Conservation (phyloP, 2,113 vertebrate species). For the Podocnemis expansa region DNA sequence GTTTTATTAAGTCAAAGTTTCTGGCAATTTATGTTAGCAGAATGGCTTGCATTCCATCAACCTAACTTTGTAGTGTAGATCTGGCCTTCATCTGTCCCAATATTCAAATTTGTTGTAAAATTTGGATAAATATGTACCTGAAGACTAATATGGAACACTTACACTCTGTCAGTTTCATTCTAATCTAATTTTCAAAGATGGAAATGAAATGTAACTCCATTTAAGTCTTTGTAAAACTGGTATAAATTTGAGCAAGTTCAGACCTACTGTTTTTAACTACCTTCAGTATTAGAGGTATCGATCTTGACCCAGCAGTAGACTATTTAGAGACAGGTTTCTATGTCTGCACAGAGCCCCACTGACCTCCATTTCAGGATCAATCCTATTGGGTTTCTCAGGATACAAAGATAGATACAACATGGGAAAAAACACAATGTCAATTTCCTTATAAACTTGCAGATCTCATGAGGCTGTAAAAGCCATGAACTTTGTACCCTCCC, state of each 20-base stretch:
- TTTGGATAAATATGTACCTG: neutral
- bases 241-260: neutral
- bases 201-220: neutral
- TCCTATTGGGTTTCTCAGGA: neutral
- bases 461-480: accelerated
- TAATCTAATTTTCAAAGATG: neutral
- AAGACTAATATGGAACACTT: neutral
- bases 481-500: neutral
- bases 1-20: no score
- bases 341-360: neutral
- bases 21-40: no score
- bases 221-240: neutral
- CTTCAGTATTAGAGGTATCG: neutral
- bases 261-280: neutral
- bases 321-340: neutral
- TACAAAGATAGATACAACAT: neutral
- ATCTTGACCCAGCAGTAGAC: neutral
- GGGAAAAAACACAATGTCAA: neutral
- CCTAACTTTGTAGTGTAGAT: no score
- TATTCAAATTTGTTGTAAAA: neutral
- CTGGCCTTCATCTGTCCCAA: neutral
- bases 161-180: neutral
- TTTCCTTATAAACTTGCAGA: neutral
- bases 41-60: no score
- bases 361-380: neutral